These are phyloP conservation scores for Halcyon leucocephala DNA, from an alignment of 2,797 vertebrate species.

Conservation along the genomic window DNA sequence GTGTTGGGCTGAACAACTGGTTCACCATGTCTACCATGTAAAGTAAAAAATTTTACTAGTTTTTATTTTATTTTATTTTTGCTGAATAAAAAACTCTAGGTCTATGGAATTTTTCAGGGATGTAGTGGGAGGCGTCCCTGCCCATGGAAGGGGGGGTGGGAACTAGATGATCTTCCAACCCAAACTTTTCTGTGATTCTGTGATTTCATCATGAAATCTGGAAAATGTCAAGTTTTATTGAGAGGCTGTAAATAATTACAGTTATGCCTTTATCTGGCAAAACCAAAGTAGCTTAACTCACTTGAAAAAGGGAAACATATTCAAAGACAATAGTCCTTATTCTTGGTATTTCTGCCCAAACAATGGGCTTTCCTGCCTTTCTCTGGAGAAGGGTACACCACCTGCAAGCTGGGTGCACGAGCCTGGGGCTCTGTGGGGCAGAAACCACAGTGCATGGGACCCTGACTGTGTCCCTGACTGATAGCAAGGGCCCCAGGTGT, in stretches of 20 bases:
- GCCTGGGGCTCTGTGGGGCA: no score
- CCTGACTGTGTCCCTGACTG: neutral
- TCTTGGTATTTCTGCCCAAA: neutral
- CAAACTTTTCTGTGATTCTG: no score
- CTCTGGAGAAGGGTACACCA: neutral
- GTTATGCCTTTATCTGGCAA: neutral
- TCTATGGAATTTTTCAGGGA: neutral
- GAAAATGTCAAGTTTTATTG: neutral
- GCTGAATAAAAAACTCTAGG: neutral
- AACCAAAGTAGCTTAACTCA: neutral
- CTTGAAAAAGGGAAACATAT: neutral
- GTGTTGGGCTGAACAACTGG: neutral
- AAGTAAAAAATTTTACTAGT: neutral
- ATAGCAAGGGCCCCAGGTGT: neutral
- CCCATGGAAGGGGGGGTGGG: neutral
- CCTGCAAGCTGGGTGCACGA: neutral
- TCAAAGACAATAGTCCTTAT: neutral
- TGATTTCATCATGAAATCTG: neutral
- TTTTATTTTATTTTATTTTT: neutral
- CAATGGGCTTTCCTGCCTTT: neutral
- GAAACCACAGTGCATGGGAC: neutral
- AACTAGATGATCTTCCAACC: neutral
- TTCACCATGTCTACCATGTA: neutral
- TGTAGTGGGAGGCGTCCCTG: neutral
- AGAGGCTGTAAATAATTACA: neutral